Conservation (phyloP, 2,797 vertebrate species). For the Sebastes kiyomatsui region DNA sequence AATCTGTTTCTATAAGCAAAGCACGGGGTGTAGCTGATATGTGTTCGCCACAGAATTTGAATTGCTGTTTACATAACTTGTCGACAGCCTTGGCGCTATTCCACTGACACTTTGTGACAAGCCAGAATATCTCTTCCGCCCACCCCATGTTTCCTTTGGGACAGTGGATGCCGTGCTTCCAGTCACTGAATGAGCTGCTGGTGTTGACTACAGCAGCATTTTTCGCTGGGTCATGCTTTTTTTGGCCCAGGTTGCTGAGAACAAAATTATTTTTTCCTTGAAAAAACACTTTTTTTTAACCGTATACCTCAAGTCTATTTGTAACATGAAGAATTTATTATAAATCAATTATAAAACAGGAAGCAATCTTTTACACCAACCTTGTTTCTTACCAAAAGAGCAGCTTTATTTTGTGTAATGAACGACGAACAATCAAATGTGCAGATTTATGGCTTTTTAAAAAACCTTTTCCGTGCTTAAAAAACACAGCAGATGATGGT, state of each 20-base stretch:
- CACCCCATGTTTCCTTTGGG: conserved; percentile 57
- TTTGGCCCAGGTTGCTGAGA: not conserved
- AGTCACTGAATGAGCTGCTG: conserved; percentile 35
- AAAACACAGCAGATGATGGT: not conserved
- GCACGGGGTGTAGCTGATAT: conserved; percentile 42
- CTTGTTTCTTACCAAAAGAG: not conserved
- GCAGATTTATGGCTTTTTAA: not conserved
- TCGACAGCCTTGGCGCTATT: conserved; percentile 51
- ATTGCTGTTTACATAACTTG: conserved; percentile 71
- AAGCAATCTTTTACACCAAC: not conserved
- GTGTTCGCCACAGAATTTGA: conserved; percentile 39
- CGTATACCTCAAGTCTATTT: not conserved
- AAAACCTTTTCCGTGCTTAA: not conserved
- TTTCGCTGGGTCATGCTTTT: conserved; percentile 37
- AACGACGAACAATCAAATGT: not conserved
- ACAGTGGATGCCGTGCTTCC: conserved; percentile 47
- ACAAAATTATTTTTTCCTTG: not conserved
- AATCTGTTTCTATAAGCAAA: conserved; percentile 60
- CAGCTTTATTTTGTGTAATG: not conserved
- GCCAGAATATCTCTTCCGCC: conserved; percentile 49
- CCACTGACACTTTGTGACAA: conserved; percentile 65
- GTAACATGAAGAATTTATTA: not conserved
- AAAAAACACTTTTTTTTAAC: conserved; percentile 1
- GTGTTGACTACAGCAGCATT: conserved; percentile 30
- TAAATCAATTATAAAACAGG: not conserved